Evolutionary conservation across 2,888 invertebrate species (phyloP).

Genomic region (Baccha elongata): DNA sequence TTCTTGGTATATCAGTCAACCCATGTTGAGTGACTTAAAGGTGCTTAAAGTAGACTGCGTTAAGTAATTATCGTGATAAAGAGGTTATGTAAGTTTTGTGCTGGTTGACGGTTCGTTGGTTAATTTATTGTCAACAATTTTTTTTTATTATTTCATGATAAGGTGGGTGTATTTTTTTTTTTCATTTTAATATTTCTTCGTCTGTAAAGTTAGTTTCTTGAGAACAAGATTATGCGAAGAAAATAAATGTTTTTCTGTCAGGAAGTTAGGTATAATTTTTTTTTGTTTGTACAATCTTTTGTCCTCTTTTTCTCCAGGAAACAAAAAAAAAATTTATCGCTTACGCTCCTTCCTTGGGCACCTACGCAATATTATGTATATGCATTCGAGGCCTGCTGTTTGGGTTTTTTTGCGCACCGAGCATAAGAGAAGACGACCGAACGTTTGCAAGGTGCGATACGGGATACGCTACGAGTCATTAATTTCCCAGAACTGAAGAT

Average conservation of each 20-base stretch:
- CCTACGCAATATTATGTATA: slow-evolving; percentile 46
- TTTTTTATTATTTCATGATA: slow-evolving; percentile 12
- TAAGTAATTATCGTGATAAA: slow-evolving; percentile 21
- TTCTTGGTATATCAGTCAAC: slow-evolving; percentile 22
- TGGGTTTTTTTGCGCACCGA: background rate
- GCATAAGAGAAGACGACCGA: background rate
- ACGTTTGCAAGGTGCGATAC: slow-evolving; percentile 56
- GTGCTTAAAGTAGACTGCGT: slow-evolving; percentile 24
- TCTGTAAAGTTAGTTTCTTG: background rate
- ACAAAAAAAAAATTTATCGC: slow-evolving; percentile 41
- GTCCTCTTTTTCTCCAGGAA: slow-evolving; percentile 15
- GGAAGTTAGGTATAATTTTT: slow-evolving; percentile 20
- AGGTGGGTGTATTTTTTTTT: background rate
- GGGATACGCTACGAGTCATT: slow-evolving; percentile 39
- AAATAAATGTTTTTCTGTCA: slow-evolving; percentile 21
- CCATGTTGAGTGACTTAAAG: slow-evolving; percentile 32
- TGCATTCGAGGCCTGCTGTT: slow-evolving; percentile 2
- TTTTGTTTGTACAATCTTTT: slow-evolving; percentile 21
- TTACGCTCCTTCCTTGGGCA: slow-evolving; percentile 59
- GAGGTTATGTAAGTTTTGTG: slow-evolving; percentile 24
- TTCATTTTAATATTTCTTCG: background rate
- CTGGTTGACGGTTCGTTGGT: background rate
- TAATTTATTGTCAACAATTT: slow-evolving; percentile 11
- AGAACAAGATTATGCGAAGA: background rate
- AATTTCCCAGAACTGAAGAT: slow-evolving; percentile 50